Conservation (phyloP, 2,797 vertebrate species). For the Phataginus tricuspis region DNA sequence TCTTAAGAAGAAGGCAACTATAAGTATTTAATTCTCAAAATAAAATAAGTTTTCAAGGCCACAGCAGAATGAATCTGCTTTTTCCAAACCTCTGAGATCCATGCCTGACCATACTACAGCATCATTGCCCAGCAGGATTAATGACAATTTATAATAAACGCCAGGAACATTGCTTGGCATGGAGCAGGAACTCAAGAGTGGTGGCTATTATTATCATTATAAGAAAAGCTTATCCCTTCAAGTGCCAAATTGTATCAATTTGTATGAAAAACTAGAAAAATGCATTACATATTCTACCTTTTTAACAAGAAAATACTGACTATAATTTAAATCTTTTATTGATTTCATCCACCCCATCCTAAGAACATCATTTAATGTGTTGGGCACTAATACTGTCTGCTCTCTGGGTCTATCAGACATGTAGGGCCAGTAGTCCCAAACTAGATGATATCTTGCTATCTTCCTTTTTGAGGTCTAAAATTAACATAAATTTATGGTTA, state of each 20-base stretch:
- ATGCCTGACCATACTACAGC: neutral
- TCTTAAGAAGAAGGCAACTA: slow-evolving; percentile 42
- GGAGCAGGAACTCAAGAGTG: neutral
- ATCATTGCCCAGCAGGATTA: slow-evolving; percentile 42
- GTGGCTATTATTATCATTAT: slow-evolving; percentile 40
- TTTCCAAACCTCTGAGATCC: neutral
- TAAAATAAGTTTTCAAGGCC: slow-evolving; percentile 39
- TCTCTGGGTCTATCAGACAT: neutral
- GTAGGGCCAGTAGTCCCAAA: neutral
- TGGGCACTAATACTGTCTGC: neutral
- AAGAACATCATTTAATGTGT: slow-evolving; percentile 23
- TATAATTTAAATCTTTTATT: neutral
- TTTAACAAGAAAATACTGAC: slow-evolving; percentile 56
- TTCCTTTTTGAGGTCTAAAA: slow-evolving; percentile 21
- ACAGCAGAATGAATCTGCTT: neutral
- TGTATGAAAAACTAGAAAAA: slow-evolving; percentile 30
- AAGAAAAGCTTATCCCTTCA: slow-evolving; percentile 6
- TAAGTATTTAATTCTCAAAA: slow-evolving; percentile 64
- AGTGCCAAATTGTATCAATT: slow-evolving; percentile 24
- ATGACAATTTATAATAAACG: slow-evolving; percentile 44
- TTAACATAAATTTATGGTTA: neutral
- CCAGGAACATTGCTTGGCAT: slow-evolving; percentile 8
- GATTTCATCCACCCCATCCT: neutral
- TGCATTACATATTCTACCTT: neutral
- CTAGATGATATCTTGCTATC: neutral